phyloP scores from a whole-genome alignment of 2,888 invertebrate genomes.

The Drosophila anceps region DNA sequence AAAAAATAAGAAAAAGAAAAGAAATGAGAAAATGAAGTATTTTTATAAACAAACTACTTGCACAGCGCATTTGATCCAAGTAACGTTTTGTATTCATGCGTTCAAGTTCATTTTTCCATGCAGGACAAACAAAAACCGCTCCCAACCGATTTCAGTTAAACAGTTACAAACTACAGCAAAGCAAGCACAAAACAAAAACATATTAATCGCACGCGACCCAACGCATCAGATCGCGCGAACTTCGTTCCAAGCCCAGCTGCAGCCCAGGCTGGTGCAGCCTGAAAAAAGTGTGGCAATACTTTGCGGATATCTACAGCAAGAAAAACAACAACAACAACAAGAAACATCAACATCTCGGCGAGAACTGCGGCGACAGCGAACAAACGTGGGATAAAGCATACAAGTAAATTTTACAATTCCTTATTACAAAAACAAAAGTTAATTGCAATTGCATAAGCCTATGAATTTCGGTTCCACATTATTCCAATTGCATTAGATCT shows the following conservation, averaged over 20 bases:
- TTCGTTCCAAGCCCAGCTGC: constrained; percentile 26
- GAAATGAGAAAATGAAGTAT: constrained; percentile 41
- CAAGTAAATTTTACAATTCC: constrained; percentile 81
- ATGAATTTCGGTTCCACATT: constrained; percentile 39
- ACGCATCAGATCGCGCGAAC: constrained; percentile 32
- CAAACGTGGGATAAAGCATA: constrained; percentile 58
- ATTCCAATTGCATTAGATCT: constrained; percentile 32
- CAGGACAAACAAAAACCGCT: constrained; percentile 80
- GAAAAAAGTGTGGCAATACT: constrained; percentile 42
- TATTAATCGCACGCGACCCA: constrained; percentile 47
- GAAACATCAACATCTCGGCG: constrained; percentile 34
- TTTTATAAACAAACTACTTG: constrained; percentile 67
- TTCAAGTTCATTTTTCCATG: constrained; percentile 84
- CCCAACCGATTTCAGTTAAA: constrained; percentile 79
- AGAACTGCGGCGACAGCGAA: constrained; percentile 21
- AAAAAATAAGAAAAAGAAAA: constrained; percentile 26
- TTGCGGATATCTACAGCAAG: constrained; percentile 30
- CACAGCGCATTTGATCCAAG: constrained; percentile 75
- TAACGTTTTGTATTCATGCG: constrained; percentile 84
- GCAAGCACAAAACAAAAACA: constrained; percentile 53
- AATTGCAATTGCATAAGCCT: constrained; percentile 57
- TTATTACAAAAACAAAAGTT: constrained; percentile 54
- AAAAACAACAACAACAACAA: constrained; percentile 17
- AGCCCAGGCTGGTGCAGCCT: constrained; percentile 31
- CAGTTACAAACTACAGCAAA: constrained; percentile 57